Percentiles rank a stretch among this genome's conserved stretches.
phyloP scores from a whole-genome alignment of 2,113 vertebrate genomes.

The Anguilla rostrata region DNA sequence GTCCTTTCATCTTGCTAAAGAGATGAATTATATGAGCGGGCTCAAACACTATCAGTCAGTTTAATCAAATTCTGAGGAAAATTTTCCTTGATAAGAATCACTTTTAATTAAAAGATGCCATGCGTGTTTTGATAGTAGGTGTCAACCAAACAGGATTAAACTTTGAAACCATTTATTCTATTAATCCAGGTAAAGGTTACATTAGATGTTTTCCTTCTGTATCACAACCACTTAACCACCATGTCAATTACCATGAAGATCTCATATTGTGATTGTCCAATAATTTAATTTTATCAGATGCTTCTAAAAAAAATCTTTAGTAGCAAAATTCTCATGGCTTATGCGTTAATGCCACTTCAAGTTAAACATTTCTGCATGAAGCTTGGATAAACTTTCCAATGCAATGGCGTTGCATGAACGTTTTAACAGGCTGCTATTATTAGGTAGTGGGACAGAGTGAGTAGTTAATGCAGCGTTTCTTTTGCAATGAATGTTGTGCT shows the following conservation, averaged over 20 bases:
- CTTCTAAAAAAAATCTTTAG: conserved; percentile 45
- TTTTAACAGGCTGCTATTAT: conserved; percentile 21
- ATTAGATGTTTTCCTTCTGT: background rate
- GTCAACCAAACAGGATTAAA: background rate
- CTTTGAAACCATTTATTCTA: background rate
- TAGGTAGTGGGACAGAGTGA: background rate
- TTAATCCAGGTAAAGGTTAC: background rate
- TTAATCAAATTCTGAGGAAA: background rate
- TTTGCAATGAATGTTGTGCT: background rate
- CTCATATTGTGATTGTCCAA: background rate
- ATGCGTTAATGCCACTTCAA: conserved; percentile 56
- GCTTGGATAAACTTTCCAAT: conserved; percentile 36
- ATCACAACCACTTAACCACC: background rate
- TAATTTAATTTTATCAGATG: background rate
- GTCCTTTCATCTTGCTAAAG: background rate
- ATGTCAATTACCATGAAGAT: background rate
- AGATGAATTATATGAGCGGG: background rate
- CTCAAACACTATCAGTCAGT: background rate
- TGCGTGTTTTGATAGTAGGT: background rate
- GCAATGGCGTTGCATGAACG: conserved; percentile 29
- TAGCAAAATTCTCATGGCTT: conserved; percentile 54
- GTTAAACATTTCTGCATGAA: conserved; percentile 61
- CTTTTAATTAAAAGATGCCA: background rate
- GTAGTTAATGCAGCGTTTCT: background rate
- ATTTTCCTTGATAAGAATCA: background rate